Conservation (phyloP, 2,113 vertebrate species). For the Epinephelus fuscoguttatus region DNA sequence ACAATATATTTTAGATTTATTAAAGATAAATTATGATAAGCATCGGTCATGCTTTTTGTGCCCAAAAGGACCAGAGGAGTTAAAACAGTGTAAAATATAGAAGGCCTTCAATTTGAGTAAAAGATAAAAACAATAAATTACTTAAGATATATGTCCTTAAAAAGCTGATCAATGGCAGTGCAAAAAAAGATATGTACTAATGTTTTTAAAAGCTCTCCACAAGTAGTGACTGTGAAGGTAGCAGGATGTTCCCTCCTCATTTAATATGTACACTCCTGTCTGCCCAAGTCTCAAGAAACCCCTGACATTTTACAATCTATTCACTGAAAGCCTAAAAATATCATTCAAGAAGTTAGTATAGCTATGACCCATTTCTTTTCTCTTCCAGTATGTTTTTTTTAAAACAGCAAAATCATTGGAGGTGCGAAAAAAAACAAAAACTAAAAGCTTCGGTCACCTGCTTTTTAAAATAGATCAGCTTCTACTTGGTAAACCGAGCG, state of each 20-base stretch:
- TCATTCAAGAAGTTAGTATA: constrained; percentile 75
- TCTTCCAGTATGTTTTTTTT: constrained; percentile 68
- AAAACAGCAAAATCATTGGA: constrained; percentile 66
- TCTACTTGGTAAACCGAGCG: constrained; percentile 76
- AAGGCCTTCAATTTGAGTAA: constrained; percentile 56
- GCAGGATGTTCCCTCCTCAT: constrained; percentile 72
- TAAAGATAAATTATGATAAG: constrained; percentile 11
- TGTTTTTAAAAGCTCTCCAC: constrained; percentile 37
- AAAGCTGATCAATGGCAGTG: constrained; percentile 71
- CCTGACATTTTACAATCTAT: constrained; percentile 71
- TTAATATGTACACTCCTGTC: constrained; percentile 73
- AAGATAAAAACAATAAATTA: constrained; percentile 76
- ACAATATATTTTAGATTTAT: not conserved
- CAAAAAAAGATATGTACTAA: constrained; percentile 66
- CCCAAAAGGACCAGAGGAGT: not conserved
- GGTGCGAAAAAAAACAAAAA: constrained; percentile 57
- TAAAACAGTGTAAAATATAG: constrained; percentile 40
- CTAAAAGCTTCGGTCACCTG: constrained; percentile 65
- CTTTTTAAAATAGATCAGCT: constrained; percentile 75
- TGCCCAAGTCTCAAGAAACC: constrained; percentile 36
- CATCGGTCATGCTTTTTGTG: constrained; percentile 11
- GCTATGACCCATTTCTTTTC: constrained; percentile 75
- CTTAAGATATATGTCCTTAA: constrained; percentile 49
- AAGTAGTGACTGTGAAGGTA: constrained; percentile 78
- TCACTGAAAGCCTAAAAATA: constrained; percentile 73